phyloP scores from a whole-genome alignment of 2,113 vertebrate species.

The Lota lota region DNA sequence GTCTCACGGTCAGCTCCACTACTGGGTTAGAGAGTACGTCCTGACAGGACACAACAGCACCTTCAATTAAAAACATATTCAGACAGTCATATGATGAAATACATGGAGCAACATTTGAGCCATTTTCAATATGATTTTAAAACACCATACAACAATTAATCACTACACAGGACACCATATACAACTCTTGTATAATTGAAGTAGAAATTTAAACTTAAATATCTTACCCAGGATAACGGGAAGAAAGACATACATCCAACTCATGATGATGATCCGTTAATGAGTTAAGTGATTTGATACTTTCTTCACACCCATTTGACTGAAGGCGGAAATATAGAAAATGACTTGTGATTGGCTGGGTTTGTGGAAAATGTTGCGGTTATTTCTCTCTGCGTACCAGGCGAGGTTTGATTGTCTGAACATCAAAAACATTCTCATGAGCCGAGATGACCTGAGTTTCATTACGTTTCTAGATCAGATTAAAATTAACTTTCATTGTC shows the following conservation, averaged over 20 bases:
- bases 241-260: not conserved
- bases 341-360: too few relatives aligned
- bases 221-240: not conserved
- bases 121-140: too few relatives aligned
- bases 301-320: not conserved
- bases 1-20: constrained; percentile 14
- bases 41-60: not conserved
- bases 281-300: not conserved
- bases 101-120: too few relatives aligned
- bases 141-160: not conserved
- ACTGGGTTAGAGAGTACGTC: constrained; percentile 9
- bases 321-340: too few relatives aligned
- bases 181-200: not conserved
- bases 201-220: too few relatives aligned
- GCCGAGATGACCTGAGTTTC: too few relatives aligned
- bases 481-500: too few relatives aligned
- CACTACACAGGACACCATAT: not conserved
- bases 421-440: too few relatives aligned
- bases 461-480: too few relatives aligned
- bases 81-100: too few relatives aligned
- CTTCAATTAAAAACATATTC: not conserved
- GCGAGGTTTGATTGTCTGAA: too few relatives aligned
- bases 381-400: too few relatives aligned
- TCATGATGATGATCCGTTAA: not conserved
- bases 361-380: not conserved